Base-by-base conservation (phyloP, 2,888 invertebrate species). In the Drosophila pseudotalamancana region DNA sequence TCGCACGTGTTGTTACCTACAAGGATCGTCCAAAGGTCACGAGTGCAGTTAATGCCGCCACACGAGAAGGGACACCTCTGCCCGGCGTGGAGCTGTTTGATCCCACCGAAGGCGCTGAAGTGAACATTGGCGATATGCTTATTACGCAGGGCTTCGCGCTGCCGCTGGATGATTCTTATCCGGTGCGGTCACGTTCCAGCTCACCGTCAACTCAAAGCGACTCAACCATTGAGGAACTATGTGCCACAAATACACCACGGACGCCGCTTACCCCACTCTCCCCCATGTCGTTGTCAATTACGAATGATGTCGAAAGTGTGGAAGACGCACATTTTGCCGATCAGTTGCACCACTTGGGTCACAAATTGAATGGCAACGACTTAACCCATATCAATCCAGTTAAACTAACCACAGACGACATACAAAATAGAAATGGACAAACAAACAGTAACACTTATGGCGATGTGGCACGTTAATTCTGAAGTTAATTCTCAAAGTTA, bases 81-180 rank as follows among this genome's bases (percentile, higher is more conserved):
- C 96, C 97, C 32, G 95, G 95, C 61, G 94, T 97, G 73, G 95
- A 95, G 88, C 91, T 97, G 18, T 95, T 94, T 87, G 95, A 96
- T 89, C 93, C 94, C 54, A 93, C 92, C 55, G 94, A 95, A 63
- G 93, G 91, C 19, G 65, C 71, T 23, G 90, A 91, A 65, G 39
- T 90, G 0, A 91, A 90, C 66, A 89, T 91, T 60, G 90, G 89
- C 0, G 85, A 91, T 55, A 19, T 89, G 50, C 61, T 91, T 43
- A 88, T 91, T 43, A 79, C 87, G 8, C 87, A 91, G 40, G 90
- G 91, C 5, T 89, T 88, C 57, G 91, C 91, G 1, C 37, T 88
- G 46, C 87, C 89, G 1, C 72, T 88, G 27, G 89, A 90, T 45
- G 88, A 87, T 54, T 32, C 72, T 0, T 84, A 79, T 27, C 79